Base-by-base conservation (phyloP, 2,888 invertebrate genomes). In the Polydesmus complanatus region DNA sequence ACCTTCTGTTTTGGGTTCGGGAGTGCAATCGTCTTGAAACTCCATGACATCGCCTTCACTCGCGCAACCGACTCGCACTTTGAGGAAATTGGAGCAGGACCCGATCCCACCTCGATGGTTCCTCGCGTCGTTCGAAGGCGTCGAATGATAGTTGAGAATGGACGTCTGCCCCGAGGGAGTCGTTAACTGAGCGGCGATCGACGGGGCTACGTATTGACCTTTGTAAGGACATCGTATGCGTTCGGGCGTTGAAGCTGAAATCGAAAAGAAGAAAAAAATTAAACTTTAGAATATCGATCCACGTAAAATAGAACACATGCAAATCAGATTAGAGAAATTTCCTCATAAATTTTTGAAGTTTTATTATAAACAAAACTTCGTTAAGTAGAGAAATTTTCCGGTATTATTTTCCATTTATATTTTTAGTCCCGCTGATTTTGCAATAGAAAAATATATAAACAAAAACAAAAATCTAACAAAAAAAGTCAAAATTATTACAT, bases 211-310 rank as follows among this genome's bases (percentile, higher is more conserved):
- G 72, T 86, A 87, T 74, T 83, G 87, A 61, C 82, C 90, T 70
- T 83, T 81, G 77, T 85, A 85, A 0, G 91, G 91, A 71, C 91
- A 91, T 68, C 86, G 84, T 71, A 87, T 82, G 48, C 85, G 82
- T 75, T 89, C 89, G 55, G 88, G 88, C 68, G 85, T 85, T 71
- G 85, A 84, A 58, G 89, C 90, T 90, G 79, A 49, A 80, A 81
- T 66, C 5, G 8, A 37, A 66, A 62, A 64, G 66, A 61, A 58
- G 27, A 50, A 54, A 57, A 47, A 27, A 23, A 48, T 23, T 53
- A 64, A 48, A 47, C 27, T 1, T 19, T 21, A 2, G 23, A 56
- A 22, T 37, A 22, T 27, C 11, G 14, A 55, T 37, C 22, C 19
- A 47, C 22, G 21, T 55, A 21, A 55, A 26, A 22, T 5, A 3